Evolutionary conservation across 2,797 vertebrate species (phyloP), one percentile per base, ranked within the genome.

Genomic region (Heterohyrax brucei): DNA sequence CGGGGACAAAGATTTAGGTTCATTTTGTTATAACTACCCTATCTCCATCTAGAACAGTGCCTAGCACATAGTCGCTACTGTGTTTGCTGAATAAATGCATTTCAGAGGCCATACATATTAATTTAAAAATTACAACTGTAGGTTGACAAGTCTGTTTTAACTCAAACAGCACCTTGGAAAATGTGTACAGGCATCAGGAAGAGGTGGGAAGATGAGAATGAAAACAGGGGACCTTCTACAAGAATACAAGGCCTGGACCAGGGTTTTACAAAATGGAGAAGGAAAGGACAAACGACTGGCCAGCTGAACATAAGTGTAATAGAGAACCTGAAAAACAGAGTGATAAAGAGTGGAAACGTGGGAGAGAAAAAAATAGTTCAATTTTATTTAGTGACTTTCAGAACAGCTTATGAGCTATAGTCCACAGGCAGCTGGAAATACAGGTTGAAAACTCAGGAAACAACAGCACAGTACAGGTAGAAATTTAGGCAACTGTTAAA

Each of bases 371-470:
- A 64, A 33, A 46, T 33, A 75, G 68, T 16, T 90, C 14, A 68
- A 85, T 79, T 95, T 89, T 82, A 87, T 19, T 83, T 83, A 91
- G 84, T 61, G 39, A 28, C 66, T 64, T 56, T 82, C 62, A 77
- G 28, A 82, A 87, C 7, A 56, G 53, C 78, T 59, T 83, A 90
- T 22, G 62, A n/a, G 77, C 62, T 91, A 77, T 82, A n/a, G 39
- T 83, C 48, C 46, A 72, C 0, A 91, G 33, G 62, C 56, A 48
- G 53, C 48, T 95, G 18, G 18, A 87, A 93, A 91, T 19, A 64
- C 14, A 76, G 14, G 44, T 81, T 3, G 83, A 82, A 56, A 90
- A 87, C 88, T 78, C 24, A 73, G 77, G 19, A 72, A 91, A 56
- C 14, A 72, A 77, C 39, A 86, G 19, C 30, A 24, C 44, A 64